These are phyloP conservation scores for Pyrocephalus nanus DNA, from an alignment of 2,797 vertebrate genomes.

Conservation along the genomic window DNA sequence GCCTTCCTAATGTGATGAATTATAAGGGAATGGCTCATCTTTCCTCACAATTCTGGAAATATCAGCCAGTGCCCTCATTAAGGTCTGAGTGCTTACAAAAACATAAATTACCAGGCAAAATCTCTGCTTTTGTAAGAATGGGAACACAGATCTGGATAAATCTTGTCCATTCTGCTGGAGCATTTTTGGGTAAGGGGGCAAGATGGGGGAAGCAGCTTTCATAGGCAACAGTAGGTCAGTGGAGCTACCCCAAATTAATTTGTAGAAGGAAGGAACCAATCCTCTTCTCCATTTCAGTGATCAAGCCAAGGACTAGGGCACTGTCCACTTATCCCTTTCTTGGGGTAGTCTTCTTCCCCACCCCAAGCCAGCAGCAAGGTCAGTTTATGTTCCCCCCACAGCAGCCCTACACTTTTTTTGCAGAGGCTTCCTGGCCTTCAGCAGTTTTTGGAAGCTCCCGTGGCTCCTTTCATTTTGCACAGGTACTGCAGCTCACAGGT, in stretches of 20 bases:
- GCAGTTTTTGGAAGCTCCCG: not conserved
- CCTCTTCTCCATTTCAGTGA: not conserved
- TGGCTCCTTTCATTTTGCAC: not conserved
- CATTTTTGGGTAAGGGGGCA: not conserved
- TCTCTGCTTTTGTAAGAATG: not conserved
- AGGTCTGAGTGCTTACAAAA: not conserved
- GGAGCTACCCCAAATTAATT: not conserved
- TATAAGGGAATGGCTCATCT: not conserved
- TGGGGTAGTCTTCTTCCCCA: not conserved
- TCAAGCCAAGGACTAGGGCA: not conserved
- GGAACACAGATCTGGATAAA: not conserved
- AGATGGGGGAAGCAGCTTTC: not conserved
- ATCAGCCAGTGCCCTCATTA: not conserved
- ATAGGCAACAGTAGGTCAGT: accelerated
- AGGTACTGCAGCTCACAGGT: not conserved
- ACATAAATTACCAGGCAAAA: not conserved
- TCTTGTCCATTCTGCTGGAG: not conserved
- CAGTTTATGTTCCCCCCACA: not conserved
- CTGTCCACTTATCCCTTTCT: not conserved
- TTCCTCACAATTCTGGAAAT: not conserved
- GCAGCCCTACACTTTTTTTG: not conserved
- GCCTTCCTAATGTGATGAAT: not conserved
- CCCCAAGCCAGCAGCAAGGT: not conserved
- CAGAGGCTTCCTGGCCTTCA: not conserved
- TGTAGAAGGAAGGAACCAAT: not conserved